Base-by-base conservation (phyloP, 1,140 invertebrate genomes). In the Drosophila murphyi region DNA sequence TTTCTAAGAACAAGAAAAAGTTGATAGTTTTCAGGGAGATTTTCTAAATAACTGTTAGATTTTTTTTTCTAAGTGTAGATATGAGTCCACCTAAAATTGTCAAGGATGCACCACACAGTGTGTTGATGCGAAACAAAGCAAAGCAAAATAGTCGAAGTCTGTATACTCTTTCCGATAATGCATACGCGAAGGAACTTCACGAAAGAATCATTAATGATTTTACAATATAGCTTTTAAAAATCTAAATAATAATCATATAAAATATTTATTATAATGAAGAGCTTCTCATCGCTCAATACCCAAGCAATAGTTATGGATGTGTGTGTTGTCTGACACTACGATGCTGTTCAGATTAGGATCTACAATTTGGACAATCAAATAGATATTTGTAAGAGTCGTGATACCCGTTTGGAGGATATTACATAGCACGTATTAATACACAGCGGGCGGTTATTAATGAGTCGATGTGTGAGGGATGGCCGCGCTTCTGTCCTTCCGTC, bases 391-490 rank as follows among this genome's bases (percentile, higher is more conserved):
- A 20, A 10, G 0, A 35, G 8, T 61, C 10, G 5, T 34, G 5
- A 68, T 59, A 60, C 63, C 32, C 39, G 10, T 43, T 8, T 31
- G 2, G 4, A 34, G 56, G 31, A 10, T 12, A 50, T 54, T 43
- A 54, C 31, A 64, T 48, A n/a, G 41, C 10, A 6, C n/a, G 68
- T 78, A 83, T 89, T 78, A 78, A 68, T 60, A 68, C 69, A 70
- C 89, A 86, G 76, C 89, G 77, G 81, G 89, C 67, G 89, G 89
- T 89, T 89, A 91, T 91, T 91, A 91, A 71, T 71, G 85, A 89
- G 79, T 86, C 82, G 82, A 39, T 45, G 56, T 48, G 64, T 70
- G 61, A 69, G 54, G 57, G 65, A 32, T 62, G 45, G 10, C 10
- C 5, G 71, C 56, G 52, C 68, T 64, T 76, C 56, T 65, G 56